Base-by-base conservation (phyloP, 2,888 invertebrate species). In the Lymantria dispar region DNA sequence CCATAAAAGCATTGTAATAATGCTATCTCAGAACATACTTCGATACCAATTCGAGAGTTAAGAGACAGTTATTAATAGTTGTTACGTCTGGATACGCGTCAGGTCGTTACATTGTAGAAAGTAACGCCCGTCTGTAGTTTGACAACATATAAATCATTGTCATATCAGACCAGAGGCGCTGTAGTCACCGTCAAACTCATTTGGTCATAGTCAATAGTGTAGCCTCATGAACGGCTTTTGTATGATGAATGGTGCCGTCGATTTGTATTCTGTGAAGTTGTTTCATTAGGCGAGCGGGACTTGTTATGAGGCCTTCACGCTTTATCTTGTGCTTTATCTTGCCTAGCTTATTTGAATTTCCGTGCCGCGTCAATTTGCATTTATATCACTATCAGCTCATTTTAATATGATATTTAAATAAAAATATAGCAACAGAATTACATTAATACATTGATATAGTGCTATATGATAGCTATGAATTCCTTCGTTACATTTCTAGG, bases 101-200 rank as follows among this genome's bases (percentile, higher is more conserved):
- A 66, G 60, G 59, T 68, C 66, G 60, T 72, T 72, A 76, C 64
- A 59, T 64, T 60, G 72, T 76, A 67, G 71, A 73, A 76, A 74
- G 74, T 64, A 64, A 75, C 68, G 72, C 69, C 59, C 56, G 58
- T 62, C 52, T 58, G 57, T 62, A 60, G 45, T 56, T 57, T 64
- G 62, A 64, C 70, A 64, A 64, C 59, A 53, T 61, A 80, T 82
- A 77, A 75, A 82, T 83, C 80, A 80, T 76, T 77, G 77, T 80
- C 80, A 73, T 67, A 78, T 74, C 69, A 69, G 53, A 69, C 68
- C 70, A 64, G 62, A 64, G 71, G 71, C 69, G 73, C 60, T 70
- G 70, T 67, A 58, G 62, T 59, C 60, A 58, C 61, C 61, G 62
- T 63, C 56, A 63, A 59, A 60, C 61, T 74, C 72, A 76, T 78